A percentile compares a stretch with the other conserved stretches of the same genome.
phyloP scores from a whole-genome alignment of 2,113 vertebrate genomes.

The Chloroceryle aenea region DNA sequence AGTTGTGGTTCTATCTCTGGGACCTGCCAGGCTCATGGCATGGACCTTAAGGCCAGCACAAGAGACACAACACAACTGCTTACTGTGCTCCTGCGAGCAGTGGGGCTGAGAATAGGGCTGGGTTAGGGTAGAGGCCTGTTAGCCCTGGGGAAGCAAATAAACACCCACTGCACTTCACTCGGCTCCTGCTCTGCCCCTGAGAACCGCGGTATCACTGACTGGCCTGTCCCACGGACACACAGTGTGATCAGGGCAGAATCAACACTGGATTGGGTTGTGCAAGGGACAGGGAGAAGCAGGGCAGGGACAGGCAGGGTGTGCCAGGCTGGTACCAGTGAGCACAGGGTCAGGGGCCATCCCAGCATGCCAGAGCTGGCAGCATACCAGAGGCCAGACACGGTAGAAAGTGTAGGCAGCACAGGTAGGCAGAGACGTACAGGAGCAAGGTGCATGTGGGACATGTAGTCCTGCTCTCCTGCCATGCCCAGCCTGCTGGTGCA shows the following conservation, averaged over 20 bases:
- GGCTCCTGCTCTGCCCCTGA: background rate
- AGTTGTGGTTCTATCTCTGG: background rate
- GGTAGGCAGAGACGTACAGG: background rate
- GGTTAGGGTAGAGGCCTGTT: background rate
- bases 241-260: background rate
- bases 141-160: slow-evolving; percentile 14
- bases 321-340: background rate
- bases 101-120: background rate
- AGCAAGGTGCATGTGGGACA: fast-evolving
- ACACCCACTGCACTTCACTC: background rate
- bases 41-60: fast-evolving
- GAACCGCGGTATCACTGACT: fast-evolving
- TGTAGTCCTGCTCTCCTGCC: background rate
- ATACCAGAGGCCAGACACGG: background rate
- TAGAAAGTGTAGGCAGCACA: background rate
- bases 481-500: background rate
- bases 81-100: background rate
- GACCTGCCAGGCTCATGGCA: background rate
- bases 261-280: background rate
- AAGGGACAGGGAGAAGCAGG: background rate
- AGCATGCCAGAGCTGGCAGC: background rate
- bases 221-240: fast-evolving
- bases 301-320: background rate
- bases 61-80: background rate
- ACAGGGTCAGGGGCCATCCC: background rate